These are phyloP conservation scores for Pollenia griseotomentosa DNA, from an alignment of 2,888 invertebrate species.

Conservation along the genomic window DNA sequence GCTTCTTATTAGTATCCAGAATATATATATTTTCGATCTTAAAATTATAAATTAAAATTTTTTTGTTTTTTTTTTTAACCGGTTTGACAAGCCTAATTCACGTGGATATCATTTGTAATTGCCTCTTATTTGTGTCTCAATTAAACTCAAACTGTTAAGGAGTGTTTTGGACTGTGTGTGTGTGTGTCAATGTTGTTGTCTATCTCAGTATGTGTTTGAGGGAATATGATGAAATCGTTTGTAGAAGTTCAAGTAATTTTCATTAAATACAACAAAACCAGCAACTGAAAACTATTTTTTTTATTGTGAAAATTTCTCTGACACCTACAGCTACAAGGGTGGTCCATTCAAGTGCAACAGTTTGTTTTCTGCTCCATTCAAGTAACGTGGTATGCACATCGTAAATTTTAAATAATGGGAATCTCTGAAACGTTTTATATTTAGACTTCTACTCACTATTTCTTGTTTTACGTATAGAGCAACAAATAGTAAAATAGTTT, in stretches of 20 bases:
- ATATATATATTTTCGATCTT: too few relatives aligned
- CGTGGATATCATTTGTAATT: conserved; percentile 47
- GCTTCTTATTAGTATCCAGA: too few relatives aligned
- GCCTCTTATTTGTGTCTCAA: conserved; percentile 66
- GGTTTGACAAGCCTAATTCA: neutral
- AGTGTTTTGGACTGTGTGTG: conserved; percentile 10
- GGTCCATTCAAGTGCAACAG: conserved; percentile 67
- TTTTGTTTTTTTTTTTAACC: neutral
- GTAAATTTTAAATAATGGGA: conserved; percentile 59
- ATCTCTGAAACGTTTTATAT: conserved; percentile 18
- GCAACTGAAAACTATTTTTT: conserved; percentile 1
- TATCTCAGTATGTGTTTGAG: neutral
- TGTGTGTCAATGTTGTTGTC: neutral
- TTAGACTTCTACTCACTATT: neutral
- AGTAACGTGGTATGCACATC: conserved; percentile 32
- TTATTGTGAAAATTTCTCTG: conserved; percentile 40
- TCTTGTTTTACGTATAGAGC: conserved; percentile 24
- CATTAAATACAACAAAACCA: conserved; percentile 11
- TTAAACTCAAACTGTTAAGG: conserved; percentile 64
- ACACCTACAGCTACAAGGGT: conserved; percentile 53
- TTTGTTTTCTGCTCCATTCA: conserved; percentile 20
- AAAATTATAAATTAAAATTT: too few relatives aligned
- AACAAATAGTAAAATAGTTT: conserved; percentile 27
- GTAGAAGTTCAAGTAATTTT: neutral
- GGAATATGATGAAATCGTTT: conserved; percentile 2